These are phyloP conservation scores for Apostichopus parvimensis DNA, from an alignment of 35 echinoderm and acorn worm species.

Conservation along the genomic window DNA sequence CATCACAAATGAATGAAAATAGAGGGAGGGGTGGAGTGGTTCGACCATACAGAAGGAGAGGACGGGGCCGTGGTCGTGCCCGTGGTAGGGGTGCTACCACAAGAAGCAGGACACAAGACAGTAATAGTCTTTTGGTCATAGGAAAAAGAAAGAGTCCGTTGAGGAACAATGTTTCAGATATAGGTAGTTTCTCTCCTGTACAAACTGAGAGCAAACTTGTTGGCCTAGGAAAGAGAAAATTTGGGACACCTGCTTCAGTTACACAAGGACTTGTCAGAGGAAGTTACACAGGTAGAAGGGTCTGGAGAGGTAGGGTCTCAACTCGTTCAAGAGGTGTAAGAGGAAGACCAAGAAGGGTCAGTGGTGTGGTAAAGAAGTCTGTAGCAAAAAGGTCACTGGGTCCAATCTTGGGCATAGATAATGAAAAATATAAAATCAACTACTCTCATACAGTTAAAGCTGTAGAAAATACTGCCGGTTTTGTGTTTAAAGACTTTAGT, in stretches of 20 bases:
- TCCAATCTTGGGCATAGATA: neutral
- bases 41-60: conserved; percentile 15
- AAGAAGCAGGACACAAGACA: conserved; percentile 6
- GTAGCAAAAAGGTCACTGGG: conserved; percentile 21
- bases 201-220: neutral
- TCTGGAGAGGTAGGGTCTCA: neutral
- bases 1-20: neutral
- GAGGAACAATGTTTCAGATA: neutral
- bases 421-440: neutral
- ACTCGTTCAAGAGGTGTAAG: neutral
- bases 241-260: neutral
- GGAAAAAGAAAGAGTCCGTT: conserved; percentile 48
- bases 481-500: neutral
- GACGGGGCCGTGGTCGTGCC: conserved; percentile 4
- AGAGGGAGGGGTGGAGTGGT: neutral
- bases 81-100: conserved; percentile 18
- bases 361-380: neutral
- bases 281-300: neutral
- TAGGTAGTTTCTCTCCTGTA: neutral
- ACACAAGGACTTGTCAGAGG: neutral
- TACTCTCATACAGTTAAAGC: neutral
- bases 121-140: neutral
- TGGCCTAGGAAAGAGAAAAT: neutral
- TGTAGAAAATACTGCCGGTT: neutral
- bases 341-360: conserved; percentile 4